A percentile compares a stretch with the other conserved stretches of the same genome.
Conservation (phyloP, 1,140 invertebrate genomes). For the Zophobas morio region DNA sequence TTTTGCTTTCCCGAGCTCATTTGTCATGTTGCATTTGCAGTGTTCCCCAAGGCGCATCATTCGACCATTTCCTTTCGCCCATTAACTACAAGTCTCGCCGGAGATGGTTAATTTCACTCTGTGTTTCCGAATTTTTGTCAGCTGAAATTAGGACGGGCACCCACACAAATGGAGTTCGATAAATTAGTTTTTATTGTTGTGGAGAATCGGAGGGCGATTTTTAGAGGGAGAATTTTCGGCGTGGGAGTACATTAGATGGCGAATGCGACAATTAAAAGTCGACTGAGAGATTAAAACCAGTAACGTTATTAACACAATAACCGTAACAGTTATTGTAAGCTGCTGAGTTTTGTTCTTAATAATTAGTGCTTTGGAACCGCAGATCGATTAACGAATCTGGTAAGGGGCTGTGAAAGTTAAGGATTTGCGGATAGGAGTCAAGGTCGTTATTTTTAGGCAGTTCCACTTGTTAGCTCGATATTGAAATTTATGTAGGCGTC, state of each 20-base stretch:
- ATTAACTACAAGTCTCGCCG: slow-evolving; percentile 34
- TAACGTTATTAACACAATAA: slow-evolving; percentile 35
- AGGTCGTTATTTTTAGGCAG: neutral
- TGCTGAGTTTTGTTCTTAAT: slow-evolving; percentile 25
- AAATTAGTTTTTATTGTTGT: slow-evolving; percentile 27
- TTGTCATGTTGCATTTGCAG: slow-evolving; percentile 40
- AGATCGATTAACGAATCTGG: slow-evolving; percentile 18
- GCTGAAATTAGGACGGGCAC: slow-evolving; percentile 14
- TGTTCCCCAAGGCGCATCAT: slow-evolving; percentile 34
- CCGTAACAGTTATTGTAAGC: slow-evolving; percentile 30
- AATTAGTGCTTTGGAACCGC: slow-evolving; percentile 5
- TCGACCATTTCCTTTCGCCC: slow-evolving; percentile 37
- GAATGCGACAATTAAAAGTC: slow-evolving; percentile 36
- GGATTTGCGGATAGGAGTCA: neutral
- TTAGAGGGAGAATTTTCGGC: slow-evolving; percentile 6
- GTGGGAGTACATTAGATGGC: slow-evolving; percentile 13
- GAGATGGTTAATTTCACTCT: slow-evolving; percentile 38
- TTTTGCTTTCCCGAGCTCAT: slow-evolving; percentile 28
- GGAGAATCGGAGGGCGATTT: slow-evolving; percentile 15
- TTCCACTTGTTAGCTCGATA: too few species aligned
- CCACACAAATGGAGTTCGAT: slow-evolving; percentile 24
- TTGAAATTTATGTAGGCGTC: too few species aligned
- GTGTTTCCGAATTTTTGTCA: slow-evolving; percentile 39
- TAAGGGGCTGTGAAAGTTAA: neutral
- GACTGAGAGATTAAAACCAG: slow-evolving; percentile 32